Evolutionary conservation across 1,140 invertebrate genomes (phyloP).

Genomic region (Penaeus japonicus): DNA sequence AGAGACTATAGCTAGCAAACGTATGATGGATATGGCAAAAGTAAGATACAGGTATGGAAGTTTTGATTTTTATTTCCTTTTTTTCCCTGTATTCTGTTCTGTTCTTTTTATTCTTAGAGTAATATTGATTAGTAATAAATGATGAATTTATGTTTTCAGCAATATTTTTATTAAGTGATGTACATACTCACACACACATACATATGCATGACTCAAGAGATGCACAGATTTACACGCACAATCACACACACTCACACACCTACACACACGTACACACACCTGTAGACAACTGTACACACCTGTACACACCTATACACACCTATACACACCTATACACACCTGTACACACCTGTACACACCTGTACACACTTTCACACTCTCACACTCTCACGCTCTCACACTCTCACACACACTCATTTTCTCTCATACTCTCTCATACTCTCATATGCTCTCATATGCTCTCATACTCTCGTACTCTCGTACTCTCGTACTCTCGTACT

Average conservation of each 20-base stretch:
- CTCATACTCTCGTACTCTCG: no score
- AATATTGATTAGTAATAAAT: no score
- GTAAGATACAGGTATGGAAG: slow-evolving; percentile 29
- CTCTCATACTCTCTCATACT: no score
- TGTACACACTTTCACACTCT: no score
- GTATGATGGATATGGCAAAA: slow-evolving; percentile 37
- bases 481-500: no score
- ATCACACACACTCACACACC: not conserved
- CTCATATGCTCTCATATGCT: no score
- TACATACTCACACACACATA: not conserved
- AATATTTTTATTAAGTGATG: not conserved
- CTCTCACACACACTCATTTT: no score
- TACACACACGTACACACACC: not conserved
- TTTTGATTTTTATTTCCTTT: not conserved
- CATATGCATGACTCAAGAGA: not conserved
- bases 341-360: not conserved
- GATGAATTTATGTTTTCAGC: not conserved
- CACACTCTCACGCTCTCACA: no score
- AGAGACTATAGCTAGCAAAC: slow-evolving; percentile 17
- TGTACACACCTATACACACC: not conserved
- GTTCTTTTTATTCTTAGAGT: no score
- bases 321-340: no score
- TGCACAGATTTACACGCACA: not conserved
- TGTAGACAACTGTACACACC: not conserved
- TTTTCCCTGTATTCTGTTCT: not conserved